phyloP scores from a whole-genome alignment of 2,888 invertebrate species.

The Dioctria rufipes region DNA sequence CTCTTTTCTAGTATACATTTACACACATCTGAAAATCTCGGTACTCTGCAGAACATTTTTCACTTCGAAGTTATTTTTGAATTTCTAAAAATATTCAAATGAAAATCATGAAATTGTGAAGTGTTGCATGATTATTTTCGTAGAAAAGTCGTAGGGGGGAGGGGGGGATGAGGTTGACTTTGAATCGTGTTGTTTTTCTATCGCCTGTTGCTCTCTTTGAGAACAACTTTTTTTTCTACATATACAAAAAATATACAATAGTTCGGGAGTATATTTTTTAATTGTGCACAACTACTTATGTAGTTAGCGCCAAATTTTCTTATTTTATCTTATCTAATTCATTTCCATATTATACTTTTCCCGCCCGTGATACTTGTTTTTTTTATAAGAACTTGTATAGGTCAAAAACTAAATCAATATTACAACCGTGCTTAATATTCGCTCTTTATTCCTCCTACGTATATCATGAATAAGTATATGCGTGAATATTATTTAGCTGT shows the following conservation, averaged over 20 bases:
- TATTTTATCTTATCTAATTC: not conserved
- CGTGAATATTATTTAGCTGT: not conserved
- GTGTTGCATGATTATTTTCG: slow-evolving; percentile 18
- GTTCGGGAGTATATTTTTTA: not conserved
- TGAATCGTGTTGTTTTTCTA: not conserved
- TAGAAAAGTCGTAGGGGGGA: not conserved
- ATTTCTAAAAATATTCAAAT: slow-evolving; percentile 58
- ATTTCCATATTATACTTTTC: not conserved
- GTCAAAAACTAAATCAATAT: not conserved
- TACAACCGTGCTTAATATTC: not conserved
- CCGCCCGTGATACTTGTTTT: not conserved
- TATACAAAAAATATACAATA: too few relatives aligned
- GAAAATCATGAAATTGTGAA: slow-evolving; percentile 49
- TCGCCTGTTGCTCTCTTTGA: not conserved
- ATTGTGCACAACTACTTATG: not conserved
- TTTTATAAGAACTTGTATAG: not conserved
- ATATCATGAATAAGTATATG: not conserved
- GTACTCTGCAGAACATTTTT: slow-evolving; percentile 11
- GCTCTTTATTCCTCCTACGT: too few relatives aligned
- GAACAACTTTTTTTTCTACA: not conserved
- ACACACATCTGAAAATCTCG: slow-evolving; percentile 16
- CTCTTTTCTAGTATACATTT: not conserved
- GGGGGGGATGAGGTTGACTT: not conserved
- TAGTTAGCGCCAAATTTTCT: not conserved
- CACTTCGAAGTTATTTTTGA: slow-evolving; percentile 56